A percentile compares a stretch with the other conserved stretches of the same genome.
Evolutionary conservation across 2,113 vertebrate species (phyloP).

Genomic region (Tricholaema leucomelas): DNA sequence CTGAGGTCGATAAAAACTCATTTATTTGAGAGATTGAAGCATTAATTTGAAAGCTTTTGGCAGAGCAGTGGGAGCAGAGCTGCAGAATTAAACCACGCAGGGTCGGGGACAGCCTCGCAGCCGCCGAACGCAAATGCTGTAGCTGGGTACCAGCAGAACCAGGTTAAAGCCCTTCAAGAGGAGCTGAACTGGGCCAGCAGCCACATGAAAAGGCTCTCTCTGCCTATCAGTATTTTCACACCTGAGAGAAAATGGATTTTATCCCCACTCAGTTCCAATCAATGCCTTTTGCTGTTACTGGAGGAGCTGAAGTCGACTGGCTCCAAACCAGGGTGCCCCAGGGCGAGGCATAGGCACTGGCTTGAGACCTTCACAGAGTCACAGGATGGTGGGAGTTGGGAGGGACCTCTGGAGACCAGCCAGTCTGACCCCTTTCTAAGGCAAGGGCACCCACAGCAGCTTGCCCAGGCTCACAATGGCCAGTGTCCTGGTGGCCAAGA

Average conservation of each 20-base stretch:
- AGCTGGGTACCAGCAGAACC: neutral
- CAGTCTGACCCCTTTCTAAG: too few species aligned
- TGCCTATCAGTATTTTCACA: neutral
- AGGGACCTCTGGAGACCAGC: too few species aligned
- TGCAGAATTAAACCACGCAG: neutral
- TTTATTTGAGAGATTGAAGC: slow-evolving; percentile 1
- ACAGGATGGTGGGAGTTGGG: too few species aligned
- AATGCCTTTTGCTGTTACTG: accelerated
- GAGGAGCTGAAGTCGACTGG: accelerated
- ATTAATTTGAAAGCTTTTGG: neutral
- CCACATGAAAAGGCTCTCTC: accelerated
- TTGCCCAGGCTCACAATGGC: too few species aligned
- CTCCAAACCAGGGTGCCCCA: accelerated
- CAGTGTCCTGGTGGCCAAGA: too few species aligned
- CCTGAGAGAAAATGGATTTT: neutral
- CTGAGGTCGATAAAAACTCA: neutral
- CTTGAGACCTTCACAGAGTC: accelerated
- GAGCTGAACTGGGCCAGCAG: neutral
- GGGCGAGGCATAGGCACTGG: accelerated
- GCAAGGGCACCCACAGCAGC: too few species aligned
- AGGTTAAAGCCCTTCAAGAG: neutral
- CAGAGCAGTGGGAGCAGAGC: neutral
- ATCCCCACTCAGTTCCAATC: neutral
- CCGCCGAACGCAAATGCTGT: accelerated
- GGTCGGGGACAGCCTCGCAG: neutral